Base-by-base conservation (phyloP, 1,140 invertebrate genomes). In the Drosophila nikananu region DNA sequence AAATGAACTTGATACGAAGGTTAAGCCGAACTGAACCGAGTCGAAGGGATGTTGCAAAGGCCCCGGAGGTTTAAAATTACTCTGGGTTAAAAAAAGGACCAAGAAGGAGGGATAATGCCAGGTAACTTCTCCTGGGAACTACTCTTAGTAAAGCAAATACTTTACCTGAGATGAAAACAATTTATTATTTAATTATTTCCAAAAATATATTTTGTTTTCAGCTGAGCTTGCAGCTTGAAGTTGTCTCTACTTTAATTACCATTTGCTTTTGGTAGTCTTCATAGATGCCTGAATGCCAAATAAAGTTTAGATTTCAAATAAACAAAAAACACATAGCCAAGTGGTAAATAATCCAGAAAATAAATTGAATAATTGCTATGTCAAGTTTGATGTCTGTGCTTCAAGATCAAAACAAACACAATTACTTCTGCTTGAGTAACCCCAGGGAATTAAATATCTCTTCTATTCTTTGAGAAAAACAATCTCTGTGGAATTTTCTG, bases 1-100 rank as follows among this genome's bases (percentile, higher is more conserved):
- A 73, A 72, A 57, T n/a, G 35, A 73, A 73, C 54, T 30, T 51
- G 54, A 71, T 71, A 68, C 64, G 32, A n/a, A 25, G 41, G 41
- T 25, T 67, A 44, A 23, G 3, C 46, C n/a, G 5, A 49, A 27
- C 15, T 10, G 2, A 49, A 49, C 15, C 48, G 9, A 49, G 15
- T n/a, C 2, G 5, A 12, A 12, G 39, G 32, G 30, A 49, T 68
- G 12, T 25, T 15, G 10, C n/a, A n/a, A 39, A 61, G 19, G 12
- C 30, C 3, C 9, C 15, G 21, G 10, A n/a, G 32, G 55, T 25
- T 58, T 39, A 25, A 66, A 63, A 62, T 27, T 44, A 62, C 41
- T 25, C 10, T 3, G 10, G 12, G 21, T 17, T 58, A n/a, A 23
- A 39, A 51, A 27, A 12, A 10, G 15, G 19, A 15, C 21, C 9